Conservation (phyloP, 1,140 invertebrate genomes). For the Diorhabda elongata region DNA sequence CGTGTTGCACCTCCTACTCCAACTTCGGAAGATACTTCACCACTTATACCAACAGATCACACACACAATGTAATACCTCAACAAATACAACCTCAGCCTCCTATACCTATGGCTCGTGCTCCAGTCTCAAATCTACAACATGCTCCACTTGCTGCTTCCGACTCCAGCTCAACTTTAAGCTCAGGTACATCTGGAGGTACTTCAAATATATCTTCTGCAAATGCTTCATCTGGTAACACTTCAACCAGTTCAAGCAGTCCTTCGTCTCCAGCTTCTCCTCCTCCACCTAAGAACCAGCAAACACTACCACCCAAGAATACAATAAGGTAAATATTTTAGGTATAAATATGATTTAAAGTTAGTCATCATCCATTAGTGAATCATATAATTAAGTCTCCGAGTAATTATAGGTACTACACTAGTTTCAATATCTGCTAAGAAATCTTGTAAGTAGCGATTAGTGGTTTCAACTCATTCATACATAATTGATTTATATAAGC, state of each 20-base stretch:
- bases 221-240: constrained; percentile 58
- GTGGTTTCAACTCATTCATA: no score
- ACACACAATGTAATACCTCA: constrained; percentile 41
- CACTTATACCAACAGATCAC: constrained; percentile 58
- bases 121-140: constrained; percentile 10
- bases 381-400: no score
- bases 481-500: no score
- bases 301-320: constrained; percentile 47
- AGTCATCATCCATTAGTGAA: no score
- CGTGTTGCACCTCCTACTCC: constrained; percentile 61
- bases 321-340: constrained; percentile 40
- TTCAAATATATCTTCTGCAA: constrained; percentile 49
- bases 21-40: constrained; percentile 56
- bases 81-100: constrained; percentile 20
- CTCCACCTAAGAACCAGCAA: constrained; percentile 44
- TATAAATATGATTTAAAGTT: no score
- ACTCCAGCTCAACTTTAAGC: constrained; percentile 55
- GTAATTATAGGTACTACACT: no score
- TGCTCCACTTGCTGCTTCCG: constrained; percentile 46
- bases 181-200: constrained; percentile 56
- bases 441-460: no score
- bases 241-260: constrained; percentile 58
- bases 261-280: constrained; percentile 49
- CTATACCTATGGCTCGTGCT: not conserved
- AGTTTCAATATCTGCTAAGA: no score